Base-by-base conservation (phyloP, 1,140 invertebrate genomes). In the Drosophila jambulina region DNA sequence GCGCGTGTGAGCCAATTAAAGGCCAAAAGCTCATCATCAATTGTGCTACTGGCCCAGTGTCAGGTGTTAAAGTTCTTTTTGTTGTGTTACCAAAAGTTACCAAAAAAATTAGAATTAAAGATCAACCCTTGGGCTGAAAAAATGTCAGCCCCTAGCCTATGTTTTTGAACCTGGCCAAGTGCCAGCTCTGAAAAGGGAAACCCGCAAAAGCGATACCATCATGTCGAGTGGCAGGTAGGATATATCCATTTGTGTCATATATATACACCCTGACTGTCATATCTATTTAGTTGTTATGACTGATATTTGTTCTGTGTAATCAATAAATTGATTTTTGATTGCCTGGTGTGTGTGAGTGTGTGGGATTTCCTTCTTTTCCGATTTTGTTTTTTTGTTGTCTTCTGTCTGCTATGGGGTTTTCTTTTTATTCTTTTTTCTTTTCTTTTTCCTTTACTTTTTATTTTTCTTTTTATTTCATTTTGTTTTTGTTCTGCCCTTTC, bases 241-340 rank as follows among this genome's bases (percentile, higher is more conserved):
- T 19, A 62, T 53, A 42, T 53, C 32, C 42, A 25, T 65, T 62
- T 38, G 21, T 62, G 42, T 43, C 38, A 62, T 43, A 64, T 34
- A 63, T 40, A 61, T 10, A 48, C 23, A 48, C 23, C 25, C 27
- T 10, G 12, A 15, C 40, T 29, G 19, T 58, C 51, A 64, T 70
- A 69, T 59, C 59, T 59, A 21, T 32, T 51, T 57, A 23, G 72
- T 61, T 59, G 75, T 80, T 78, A 78, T 82, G 78, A 61, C 70
- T 74, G 48, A 78, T 82, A 75, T 83, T 80, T 56, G 64, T 84
- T 46, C 67, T 85, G 75, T 90, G 67, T 77, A 85, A 90, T 90
- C 85, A 91, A 90, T 90, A 90, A 90, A 90, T 90, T 91, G 85
- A 90, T 90, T 90, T 88, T 90, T 91, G 86, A 91, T 90, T 82